Conservation (phyloP, 1,140 invertebrate genomes). For the Lepidurus arcticus region DNA sequence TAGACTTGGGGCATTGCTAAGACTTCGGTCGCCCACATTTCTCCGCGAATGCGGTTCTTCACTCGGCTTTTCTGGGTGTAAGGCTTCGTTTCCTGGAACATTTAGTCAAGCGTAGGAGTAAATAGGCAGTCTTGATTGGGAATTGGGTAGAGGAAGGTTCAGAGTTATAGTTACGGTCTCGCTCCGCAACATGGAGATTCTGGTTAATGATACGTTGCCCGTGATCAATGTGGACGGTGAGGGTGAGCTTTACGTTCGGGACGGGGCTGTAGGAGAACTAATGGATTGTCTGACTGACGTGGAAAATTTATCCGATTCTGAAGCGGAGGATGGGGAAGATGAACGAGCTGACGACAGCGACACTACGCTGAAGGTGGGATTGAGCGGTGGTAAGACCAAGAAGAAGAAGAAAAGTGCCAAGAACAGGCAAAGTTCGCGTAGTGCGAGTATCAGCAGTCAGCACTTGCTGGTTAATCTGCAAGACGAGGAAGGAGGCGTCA, state of each 20-base stretch:
- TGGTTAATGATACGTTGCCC: conserved; percentile 17
- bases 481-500: conserved; percentile 27
- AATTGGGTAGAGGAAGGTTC: neutral
- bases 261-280: neutral
- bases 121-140: neutral
- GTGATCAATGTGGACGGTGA: conserved; percentile 16
- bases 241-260: neutral
- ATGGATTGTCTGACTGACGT: conserved; percentile 22
- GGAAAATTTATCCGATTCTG: conserved; percentile 30
- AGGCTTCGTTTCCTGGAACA: neutral
- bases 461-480: conserved; percentile 1
- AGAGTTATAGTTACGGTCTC: neutral
- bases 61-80: neutral
- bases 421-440: neutral
- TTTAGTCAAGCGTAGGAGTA: neutral
- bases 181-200: neutral
- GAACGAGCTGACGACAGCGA: neutral
- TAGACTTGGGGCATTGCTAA: conserved; percentile 17
- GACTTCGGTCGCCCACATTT: neutral
- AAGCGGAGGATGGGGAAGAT: conserved; percentile 15
- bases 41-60: conserved; percentile 12
- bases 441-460: neutral
- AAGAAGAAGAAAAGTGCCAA: neutral
- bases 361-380: neutral
- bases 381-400: neutral